phyloP scores from a whole-genome alignment of 2,797 vertebrate species.

The Falco novaeseelandiae region DNA sequence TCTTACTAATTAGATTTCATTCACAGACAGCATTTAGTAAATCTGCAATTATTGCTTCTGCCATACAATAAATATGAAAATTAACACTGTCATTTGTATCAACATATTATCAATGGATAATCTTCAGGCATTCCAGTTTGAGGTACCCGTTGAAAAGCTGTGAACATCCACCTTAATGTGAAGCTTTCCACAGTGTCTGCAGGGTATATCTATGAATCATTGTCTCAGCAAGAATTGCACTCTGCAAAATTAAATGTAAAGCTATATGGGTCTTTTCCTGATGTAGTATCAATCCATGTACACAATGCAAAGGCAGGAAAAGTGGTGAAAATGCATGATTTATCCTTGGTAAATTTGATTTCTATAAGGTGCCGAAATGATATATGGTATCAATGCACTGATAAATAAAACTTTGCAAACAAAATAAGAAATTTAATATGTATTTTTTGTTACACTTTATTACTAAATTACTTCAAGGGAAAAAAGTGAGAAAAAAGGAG shows the following conservation, averaged over 20 bases:
- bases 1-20: neutral
- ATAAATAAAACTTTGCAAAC: neutral
- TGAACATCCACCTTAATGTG: neutral
- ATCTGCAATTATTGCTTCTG: neutral
- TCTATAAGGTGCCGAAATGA: neutral
- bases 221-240: neutral
- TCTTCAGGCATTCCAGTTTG: neutral
- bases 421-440: neutral
- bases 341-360: neutral
- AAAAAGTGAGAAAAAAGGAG: neutral
- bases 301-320: neutral
- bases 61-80: neutral
- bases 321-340: neutral
- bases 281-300: neutral
- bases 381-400: neutral
- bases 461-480: neutral
- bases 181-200: neutral
- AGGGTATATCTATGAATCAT: neutral
- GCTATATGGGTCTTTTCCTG: neutral
- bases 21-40: neutral
- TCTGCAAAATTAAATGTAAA: neutral
- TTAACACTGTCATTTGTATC: neutral
- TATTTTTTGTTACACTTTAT: neutral
- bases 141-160: neutral
- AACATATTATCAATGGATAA: neutral